A percentile compares a stretch with the other conserved stretches of the same genome.
Conservation (phyloP, 1,140 invertebrate genomes). For the Brachionus paranguensis region DNA sequence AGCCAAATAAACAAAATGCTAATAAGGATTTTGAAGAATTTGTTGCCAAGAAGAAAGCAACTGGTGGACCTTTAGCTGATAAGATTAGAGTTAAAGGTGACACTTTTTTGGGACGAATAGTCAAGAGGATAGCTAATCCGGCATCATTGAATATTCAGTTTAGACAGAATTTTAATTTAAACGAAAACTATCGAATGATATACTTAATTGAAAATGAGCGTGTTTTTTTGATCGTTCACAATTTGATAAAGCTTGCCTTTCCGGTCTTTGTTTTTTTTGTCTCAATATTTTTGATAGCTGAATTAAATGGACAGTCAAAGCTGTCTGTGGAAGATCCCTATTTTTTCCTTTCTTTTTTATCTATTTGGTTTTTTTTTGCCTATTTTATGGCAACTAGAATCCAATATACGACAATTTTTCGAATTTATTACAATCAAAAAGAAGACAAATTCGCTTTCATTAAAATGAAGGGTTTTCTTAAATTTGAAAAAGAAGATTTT, state of each 20-base stretch:
- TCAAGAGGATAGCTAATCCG: neutral
- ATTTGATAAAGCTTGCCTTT: neutral
- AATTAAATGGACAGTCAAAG: neutral
- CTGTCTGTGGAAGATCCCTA: slow-evolving; percentile 21
- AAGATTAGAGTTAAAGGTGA: neutral
- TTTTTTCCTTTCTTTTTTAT: neutral
- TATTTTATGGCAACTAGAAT: slow-evolving; percentile 2
- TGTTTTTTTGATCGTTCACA: slow-evolving; percentile 1
- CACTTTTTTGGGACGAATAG: neutral
- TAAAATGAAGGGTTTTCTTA: slow-evolving; percentile 11
- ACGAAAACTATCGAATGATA: slow-evolving; percentile 26
- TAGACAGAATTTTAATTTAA: neutral
- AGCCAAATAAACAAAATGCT: slow-evolving; percentile 1
- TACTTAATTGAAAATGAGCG: slow-evolving; percentile 33
- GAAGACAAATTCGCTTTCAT: slow-evolving; percentile 26
- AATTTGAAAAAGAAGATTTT: slow-evolving; percentile 37
- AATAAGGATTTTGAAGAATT: neutral
- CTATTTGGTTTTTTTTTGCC: neutral
- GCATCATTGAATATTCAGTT: slow-evolving; percentile 29
- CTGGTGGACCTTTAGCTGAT: neutral
- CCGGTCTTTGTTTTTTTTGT: neutral
- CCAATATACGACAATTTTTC: slow-evolving; percentile 3
- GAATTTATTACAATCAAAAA: slow-evolving; percentile 39
- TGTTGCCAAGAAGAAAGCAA: neutral
- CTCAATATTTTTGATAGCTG: neutral